A percentile compares a stretch with the other conserved stretches of the same genome.
Conservation (phyloP, 2,888 invertebrate genomes). For the Synergus japonicus region DNA sequence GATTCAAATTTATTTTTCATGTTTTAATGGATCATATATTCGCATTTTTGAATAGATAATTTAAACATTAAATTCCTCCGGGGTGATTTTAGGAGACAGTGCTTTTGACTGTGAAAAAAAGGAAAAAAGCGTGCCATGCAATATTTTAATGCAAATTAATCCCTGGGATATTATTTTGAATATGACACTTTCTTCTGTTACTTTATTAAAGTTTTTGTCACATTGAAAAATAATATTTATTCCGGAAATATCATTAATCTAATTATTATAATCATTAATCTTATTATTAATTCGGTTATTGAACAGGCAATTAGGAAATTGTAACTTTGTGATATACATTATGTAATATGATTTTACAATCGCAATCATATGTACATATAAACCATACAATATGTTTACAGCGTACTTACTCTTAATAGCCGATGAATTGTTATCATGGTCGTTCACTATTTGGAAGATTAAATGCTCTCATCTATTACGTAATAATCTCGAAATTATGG, state of each 20-base stretch:
- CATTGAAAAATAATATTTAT: too few relatives aligned
- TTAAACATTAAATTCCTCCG: constrained; percentile 35
- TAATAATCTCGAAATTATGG: not conserved
- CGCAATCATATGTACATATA: not conserved
- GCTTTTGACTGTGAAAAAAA: not conserved
- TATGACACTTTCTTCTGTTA: too few relatives aligned
- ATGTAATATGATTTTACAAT: not conserved
- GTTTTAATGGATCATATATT: not conserved
- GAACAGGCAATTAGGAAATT: not conserved
- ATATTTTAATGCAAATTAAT: too few relatives aligned
- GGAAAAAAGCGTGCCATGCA: not conserved
- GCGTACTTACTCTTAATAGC: constrained; percentile 11
- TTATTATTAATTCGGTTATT: too few relatives aligned
- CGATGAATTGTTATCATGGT: constrained; percentile 9
- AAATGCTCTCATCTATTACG: not conserved
- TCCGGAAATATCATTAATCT: not conserved
- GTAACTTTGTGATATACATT: not conserved
- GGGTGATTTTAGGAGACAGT: not conserved
- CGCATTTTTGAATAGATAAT: constrained; percentile 3
- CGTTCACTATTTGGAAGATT: not conserved
- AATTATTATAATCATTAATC: not conserved
- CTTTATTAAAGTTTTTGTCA: too few relatives aligned
- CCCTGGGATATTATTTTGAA: too few relatives aligned
- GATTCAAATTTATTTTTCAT: constrained; percentile 35
- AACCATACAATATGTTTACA: constrained; percentile 6